These are phyloP conservation scores for Margaritifera margaritifera DNA, from an alignment of 2,888 invertebrate species.

Conservation along the genomic window DNA sequence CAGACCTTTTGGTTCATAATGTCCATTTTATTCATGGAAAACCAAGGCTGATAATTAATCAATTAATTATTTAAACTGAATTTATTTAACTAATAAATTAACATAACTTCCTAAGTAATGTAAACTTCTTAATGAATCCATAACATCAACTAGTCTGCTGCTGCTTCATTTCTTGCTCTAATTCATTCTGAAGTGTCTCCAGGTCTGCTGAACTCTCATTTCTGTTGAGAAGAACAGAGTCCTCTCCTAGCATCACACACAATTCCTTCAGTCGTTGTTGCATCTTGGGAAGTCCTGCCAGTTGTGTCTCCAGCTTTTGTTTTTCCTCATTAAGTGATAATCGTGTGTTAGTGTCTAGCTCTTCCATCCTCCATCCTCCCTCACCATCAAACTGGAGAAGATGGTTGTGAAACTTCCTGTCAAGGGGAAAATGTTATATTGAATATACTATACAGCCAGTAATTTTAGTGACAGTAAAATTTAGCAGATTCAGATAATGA, in stretches of 20 bases:
- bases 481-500: no score
- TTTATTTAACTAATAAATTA: no score
- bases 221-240: conserved; percentile 67
- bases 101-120: no score
- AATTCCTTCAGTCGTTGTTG: conserved; percentile 73
- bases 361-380: conserved; percentile 89
- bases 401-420: conserved; percentile 96
- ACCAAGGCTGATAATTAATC: no score
- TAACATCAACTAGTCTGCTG: no score
- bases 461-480: no score
- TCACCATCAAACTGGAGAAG: conserved; percentile 96
- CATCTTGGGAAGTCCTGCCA: conserved; percentile 74
- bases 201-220: conserved; percentile 37
- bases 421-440: conserved; percentile 25
- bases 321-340: conserved; percentile 75
- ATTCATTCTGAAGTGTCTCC: conserved; percentile 31
- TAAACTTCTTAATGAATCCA: no score
- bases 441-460: not conserved
- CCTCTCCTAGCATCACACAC: conserved; percentile 73
- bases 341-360: conserved; percentile 75
- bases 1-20: no score
- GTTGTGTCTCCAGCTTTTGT: conserved; percentile 74
- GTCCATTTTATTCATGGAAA: no score
- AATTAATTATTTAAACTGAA: no score
- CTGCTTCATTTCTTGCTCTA: conserved; percentile 20